Evolutionary conservation across 2,888 invertebrate species (phyloP), one percentile per base, ranked within the genome.

Genomic region (Amblyjoppa fuscipennis): DNA sequence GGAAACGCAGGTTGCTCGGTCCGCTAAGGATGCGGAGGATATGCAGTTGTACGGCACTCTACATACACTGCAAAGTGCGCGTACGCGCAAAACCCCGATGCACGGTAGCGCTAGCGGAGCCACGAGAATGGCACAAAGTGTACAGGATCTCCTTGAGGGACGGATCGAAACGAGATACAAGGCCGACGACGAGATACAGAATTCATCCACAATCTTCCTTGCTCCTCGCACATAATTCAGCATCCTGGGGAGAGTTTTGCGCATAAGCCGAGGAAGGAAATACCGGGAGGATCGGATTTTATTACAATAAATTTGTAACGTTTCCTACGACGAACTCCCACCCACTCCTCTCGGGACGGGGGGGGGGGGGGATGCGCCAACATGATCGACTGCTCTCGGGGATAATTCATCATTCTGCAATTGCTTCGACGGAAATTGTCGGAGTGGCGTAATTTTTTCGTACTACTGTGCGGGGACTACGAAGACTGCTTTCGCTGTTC

Each of bases 241-340:
- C 13, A 45, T 61, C 34, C 5, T 31, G 16, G 31, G 11, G 16
- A 51, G n/a, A 70, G 25, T 34, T 51, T 70, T 9, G n/a, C 31
- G 13, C 28, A 61, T 61, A 34, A 11, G 28, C 5, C 31, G 5
- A 41, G 3, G n/a, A 66, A n/a, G 64, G 64, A 51, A 75, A 75
- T 75, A 64, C 34, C 51, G 66, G 51, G 34, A 25, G 51, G 3
- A 38, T 25, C 59, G 41, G 53, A 25, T 74, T 84, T 81, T 81
- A 81, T 84, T 84, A 69, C 69, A 81, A 84, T 84, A 84, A 84
- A 84, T 84, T 84, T 84, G 84, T 84, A 61, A 45, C 71, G 53
- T 71, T 20, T 16, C 45, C n/a, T 9, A 38, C 69, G 6, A 34
- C 9, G 3, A 9, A 2, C 20, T 20, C 20, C 20, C 20, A 20